Percentiles rank a stretch among this genome's conserved stretches.
phyloP scores from a whole-genome alignment of 2,113 vertebrate species.

The Malurus alboscapulatus region DNA sequence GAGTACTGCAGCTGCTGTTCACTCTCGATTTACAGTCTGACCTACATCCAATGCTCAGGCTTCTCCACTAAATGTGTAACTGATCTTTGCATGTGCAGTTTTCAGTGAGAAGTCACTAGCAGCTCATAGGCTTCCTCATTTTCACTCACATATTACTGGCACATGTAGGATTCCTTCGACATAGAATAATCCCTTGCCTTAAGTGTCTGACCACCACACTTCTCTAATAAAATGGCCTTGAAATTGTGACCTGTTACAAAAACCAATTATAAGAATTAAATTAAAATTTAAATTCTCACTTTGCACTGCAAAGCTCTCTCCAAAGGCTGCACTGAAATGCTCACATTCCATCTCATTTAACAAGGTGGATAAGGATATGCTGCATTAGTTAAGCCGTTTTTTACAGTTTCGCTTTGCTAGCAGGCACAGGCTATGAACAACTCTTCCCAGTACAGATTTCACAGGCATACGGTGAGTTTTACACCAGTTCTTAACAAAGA shows the following conservation, averaged over 20 bases:
- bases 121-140: neutral
- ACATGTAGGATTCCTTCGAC: neutral
- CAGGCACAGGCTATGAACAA: neutral
- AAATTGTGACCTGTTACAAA: neutral
- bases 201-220: neutral
- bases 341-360: neutral
- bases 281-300: neutral
- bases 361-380: neutral
- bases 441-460: neutral
- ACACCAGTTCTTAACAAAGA: neutral
- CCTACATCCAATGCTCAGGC: neutral
- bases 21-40: neutral
- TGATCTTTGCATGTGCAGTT: neutral
- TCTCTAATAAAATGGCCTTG: neutral
- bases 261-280: neutral
- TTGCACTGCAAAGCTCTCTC: neutral
- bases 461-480: neutral
- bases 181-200: neutral
- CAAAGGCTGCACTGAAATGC: neutral
- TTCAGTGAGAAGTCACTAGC: neutral
- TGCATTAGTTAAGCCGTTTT: neutral
- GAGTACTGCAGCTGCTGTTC: conserved; percentile 11
- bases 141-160: neutral
- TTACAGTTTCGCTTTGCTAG: neutral
- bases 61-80: neutral